A percentile compares a stretch with the other conserved stretches of the same genome.
These are phyloP conservation scores for Vulpes vulpes DNA, from an alignment of 2,113 vertebrate species.

Conservation along the genomic window DNA sequence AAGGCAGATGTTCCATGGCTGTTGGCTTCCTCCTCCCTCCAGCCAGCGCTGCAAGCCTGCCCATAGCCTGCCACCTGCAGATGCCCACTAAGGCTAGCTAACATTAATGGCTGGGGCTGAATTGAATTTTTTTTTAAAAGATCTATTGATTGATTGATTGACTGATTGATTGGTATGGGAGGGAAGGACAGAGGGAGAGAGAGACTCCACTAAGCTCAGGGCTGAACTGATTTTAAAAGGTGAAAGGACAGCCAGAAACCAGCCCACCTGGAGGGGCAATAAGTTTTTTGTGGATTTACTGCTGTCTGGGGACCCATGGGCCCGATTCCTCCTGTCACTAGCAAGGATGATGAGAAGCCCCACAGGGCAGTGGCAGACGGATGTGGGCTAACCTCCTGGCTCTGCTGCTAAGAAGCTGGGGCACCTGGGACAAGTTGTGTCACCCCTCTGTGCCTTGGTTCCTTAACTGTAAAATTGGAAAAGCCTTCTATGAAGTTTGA, in stretches of 20 bases:
- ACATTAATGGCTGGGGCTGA: neutral
- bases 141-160: neutral
- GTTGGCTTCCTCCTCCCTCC: conserved; percentile 5
- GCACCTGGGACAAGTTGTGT: neutral
- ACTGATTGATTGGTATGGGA: neutral
- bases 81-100: neutral
- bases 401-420: neutral
- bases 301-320: neutral
- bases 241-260: neutral
- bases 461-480: neutral
- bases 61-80: neutral
- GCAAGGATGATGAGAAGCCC: neutral
- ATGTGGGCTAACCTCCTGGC: neutral
- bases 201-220: neutral
- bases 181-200: neutral
- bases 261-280: neutral
- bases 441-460: neutral
- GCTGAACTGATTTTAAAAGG: neutral
- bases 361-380: neutral
- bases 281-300: neutral
- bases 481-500: neutral
- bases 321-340: neutral
- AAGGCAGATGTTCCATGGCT: conserved; percentile 33
- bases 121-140: neutral
- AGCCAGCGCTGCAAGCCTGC: neutral